These are phyloP conservation scores for Pipistrellus pygmaeus DNA, from an alignment of 2,797 vertebrate genomes.

Conservation along the genomic window DNA sequence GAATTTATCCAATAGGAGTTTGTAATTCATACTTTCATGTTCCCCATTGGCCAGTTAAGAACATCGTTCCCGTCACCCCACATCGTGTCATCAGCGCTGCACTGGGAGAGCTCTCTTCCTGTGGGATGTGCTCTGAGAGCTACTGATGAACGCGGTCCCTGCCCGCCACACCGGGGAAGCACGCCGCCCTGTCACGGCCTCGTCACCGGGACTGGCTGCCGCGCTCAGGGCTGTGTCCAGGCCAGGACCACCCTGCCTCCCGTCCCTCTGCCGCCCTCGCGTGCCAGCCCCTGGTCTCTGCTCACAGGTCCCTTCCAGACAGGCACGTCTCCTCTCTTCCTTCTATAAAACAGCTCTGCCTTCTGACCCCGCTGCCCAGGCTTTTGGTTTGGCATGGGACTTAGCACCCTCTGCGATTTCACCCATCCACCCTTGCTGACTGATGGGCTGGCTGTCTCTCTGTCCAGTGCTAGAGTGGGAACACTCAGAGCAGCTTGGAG, in stretches of 20 bases:
- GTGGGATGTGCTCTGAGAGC: too few species aligned
- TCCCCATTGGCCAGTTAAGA: too few species aligned
- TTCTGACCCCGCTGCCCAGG: neutral
- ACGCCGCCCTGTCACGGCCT: neutral
- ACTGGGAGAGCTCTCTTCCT: too few species aligned
- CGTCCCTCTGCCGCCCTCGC: rapidly evolving
- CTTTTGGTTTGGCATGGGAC: neutral
- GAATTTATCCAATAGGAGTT: neutral
- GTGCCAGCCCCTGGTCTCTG: neutral
- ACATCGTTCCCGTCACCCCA: too few species aligned
- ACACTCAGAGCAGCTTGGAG: neutral
- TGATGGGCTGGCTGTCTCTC: neutral
- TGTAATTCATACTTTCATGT: neutral
- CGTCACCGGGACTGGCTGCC: neutral
- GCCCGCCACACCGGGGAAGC: neutral
- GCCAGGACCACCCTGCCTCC: neutral
- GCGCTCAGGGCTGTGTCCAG: neutral
- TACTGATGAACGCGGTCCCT: neutral
- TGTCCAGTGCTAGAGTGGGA: neutral
- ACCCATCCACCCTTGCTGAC: neutral
- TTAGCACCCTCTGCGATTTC: neutral
- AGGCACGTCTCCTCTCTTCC: neutral
- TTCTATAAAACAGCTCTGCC: neutral
- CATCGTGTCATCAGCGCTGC: too few species aligned
- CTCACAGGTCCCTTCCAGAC: neutral